phyloP scores from a whole-genome alignment of 2,113 vertebrate species.

The Propithecus coquereli region DNA sequence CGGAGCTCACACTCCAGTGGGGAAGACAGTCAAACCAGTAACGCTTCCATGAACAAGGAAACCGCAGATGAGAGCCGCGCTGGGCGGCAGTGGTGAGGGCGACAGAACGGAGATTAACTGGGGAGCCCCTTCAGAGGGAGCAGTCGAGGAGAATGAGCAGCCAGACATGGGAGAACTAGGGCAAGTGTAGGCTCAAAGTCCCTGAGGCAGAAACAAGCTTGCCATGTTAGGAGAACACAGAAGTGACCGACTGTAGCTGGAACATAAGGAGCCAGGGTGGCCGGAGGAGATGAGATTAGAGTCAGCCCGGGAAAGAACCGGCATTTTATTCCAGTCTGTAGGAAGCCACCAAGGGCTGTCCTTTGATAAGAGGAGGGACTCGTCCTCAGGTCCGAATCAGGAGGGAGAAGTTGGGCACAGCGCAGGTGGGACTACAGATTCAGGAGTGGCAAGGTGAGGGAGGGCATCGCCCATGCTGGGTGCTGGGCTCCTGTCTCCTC shows the following conservation, averaged over 20 bases:
- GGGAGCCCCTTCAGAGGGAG: background rate
- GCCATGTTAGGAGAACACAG: background rate
- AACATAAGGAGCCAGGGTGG: background rate
- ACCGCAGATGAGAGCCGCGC: background rate
- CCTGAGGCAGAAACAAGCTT: background rate
- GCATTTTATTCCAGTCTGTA: background rate
- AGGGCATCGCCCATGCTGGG: background rate
- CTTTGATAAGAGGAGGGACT: background rate
- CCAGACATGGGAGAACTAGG: background rate
- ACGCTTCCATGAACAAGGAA: background rate
- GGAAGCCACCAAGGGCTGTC: background rate
- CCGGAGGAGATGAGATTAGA: background rate
- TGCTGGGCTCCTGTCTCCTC: background rate
- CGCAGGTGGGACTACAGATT: background rate
- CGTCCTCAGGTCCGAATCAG: background rate
- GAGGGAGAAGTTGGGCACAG: background rate
- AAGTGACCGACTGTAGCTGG: fast-evolving
- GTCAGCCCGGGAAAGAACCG: background rate
- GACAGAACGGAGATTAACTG: fast-evolving
- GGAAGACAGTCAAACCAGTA: background rate
- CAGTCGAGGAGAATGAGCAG: background rate
- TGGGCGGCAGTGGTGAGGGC: background rate
- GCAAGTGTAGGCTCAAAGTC: background rate
- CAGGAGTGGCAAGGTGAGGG: background rate
- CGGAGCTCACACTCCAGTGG: background rate